These are phyloP conservation scores for Pterostichus madidus DNA, from an alignment of 2,888 invertebrate genomes.

Conservation along the genomic window DNA sequence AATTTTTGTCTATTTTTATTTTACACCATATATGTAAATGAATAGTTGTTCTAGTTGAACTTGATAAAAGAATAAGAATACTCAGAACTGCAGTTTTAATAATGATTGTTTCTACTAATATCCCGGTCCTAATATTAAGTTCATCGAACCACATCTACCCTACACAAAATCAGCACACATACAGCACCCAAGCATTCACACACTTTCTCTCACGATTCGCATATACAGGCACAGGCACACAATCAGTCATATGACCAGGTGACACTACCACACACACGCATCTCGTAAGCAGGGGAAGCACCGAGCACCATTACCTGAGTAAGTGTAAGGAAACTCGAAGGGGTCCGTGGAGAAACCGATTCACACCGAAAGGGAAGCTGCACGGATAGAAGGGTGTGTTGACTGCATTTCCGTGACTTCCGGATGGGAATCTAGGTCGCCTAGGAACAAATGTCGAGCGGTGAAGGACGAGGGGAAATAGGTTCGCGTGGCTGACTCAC, in stretches of 20 bases:
- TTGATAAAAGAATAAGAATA: too few species aligned
- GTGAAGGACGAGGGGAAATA: conserved; percentile 26
- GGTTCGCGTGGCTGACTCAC: conserved; percentile 47
- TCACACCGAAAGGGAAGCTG: conserved; percentile 35
- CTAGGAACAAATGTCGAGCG: not conserved
- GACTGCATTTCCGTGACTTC: conserved; percentile 45
- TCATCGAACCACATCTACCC: conserved; percentile 39
- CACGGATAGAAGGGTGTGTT: conserved; percentile 20
- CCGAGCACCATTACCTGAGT: conserved; percentile 20
- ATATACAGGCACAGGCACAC: conserved; percentile 17
- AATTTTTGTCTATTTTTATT: too few species aligned
- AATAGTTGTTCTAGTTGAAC: too few species aligned
- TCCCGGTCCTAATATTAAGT: not conserved
- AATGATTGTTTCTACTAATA: too few species aligned
- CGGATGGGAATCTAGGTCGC: conserved; percentile 51
- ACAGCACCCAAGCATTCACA: conserved; percentile 17
- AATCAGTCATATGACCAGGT: conserved; percentile 7
- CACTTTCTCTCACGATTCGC: conserved; percentile 59
- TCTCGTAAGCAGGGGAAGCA: conserved; percentile 1
- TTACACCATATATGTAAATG: too few species aligned
- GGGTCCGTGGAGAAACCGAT: conserved; percentile 16
- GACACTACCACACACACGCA: conserved; percentile 17
- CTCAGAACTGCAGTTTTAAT: too few species aligned
- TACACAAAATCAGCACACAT: conserved; percentile 6
- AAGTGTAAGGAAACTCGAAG: conserved; percentile 17